Evolutionary conservation across 2,888 invertebrate genomes (phyloP).

Genomic region (Nomada fabriciana): DNA sequence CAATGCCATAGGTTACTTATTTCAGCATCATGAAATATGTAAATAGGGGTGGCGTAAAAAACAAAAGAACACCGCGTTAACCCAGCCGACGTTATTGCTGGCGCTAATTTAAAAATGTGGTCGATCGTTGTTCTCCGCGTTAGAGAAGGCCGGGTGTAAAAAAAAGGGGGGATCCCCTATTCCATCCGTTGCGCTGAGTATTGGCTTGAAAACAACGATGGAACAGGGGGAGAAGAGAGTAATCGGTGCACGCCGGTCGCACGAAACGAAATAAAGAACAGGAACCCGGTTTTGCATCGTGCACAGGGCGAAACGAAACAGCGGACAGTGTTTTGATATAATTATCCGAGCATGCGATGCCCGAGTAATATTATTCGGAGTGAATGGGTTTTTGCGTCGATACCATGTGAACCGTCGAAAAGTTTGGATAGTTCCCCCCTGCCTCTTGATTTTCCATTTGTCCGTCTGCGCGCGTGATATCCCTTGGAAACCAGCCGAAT

Average conservation of each 20-base stretch:
- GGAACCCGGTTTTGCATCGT: constrained; percentile 54
- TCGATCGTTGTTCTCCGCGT: constrained; percentile 56
- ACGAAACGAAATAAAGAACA: constrained; percentile 67
- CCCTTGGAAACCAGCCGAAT: neutral
- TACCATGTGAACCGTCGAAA: constrained; percentile 9
- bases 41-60: constrained; percentile 16
- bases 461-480: neutral
- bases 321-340: constrained; percentile 68
- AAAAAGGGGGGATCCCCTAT: constrained; percentile 5
- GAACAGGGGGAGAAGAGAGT: constrained; percentile 23
- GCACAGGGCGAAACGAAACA: constrained; percentile 48
- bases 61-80: constrained; percentile 23
- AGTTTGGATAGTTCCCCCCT: neutral
- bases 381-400: constrained; percentile 49
- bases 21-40: constrained; percentile 7
- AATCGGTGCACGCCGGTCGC: constrained; percentile 59
- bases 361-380: constrained; percentile 60
- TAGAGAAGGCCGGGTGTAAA: constrained; percentile 23
- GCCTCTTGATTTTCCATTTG: constrained; percentile 13
- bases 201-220: constrained; percentile 16
- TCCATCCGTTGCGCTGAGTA: neutral
- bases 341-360: constrained; percentile 68
- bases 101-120: constrained; percentile 65
- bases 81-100: constrained; percentile 33
- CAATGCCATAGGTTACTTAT: neutral